Percentiles rank a stretch among this genome's conserved stretches.
Conservation (phyloP, 2,797 vertebrate genomes). For the Enoplosus armatus region DNA sequence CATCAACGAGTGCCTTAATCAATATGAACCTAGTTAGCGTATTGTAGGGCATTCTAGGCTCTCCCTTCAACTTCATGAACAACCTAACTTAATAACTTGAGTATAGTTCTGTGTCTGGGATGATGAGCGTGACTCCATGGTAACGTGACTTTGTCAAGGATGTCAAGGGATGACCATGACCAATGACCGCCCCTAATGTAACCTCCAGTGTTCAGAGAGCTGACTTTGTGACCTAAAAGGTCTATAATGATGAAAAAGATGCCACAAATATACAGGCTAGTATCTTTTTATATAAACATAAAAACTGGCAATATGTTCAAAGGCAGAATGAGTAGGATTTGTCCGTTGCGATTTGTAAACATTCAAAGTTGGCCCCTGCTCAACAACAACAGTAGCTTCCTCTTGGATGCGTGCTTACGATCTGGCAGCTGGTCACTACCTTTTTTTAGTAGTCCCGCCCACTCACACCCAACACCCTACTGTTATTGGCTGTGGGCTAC, state of each 20-base stretch:
- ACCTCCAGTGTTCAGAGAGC: not conserved
- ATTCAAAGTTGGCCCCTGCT: too few species aligned
- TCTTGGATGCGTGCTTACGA: too few species aligned
- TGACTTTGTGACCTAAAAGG: constrained; percentile 23
- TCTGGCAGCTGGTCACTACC: too few species aligned
- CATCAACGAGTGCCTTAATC: not conserved
- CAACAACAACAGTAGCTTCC: too few species aligned
- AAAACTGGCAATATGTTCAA: not conserved
- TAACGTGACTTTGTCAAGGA: not conserved
- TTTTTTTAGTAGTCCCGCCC: too few species aligned
- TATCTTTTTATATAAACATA: not conserved
- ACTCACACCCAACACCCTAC: too few species aligned
- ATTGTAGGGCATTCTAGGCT: not conserved
- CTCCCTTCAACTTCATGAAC: not conserved
- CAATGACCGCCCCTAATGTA: not conserved
- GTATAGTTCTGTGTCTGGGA: not conserved
- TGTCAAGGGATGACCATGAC: not conserved
- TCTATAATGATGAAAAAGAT: not conserved
- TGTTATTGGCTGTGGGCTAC: too few species aligned
- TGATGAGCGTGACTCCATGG: not conserved
- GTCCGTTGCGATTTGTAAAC: too few species aligned
- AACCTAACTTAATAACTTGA: not conserved
- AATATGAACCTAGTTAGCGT: not conserved
- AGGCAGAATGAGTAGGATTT: too few species aligned
- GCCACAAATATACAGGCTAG: not conserved